Evolutionary conservation across 1,140 invertebrate genomes (phyloP), one percentile per base, ranked within the genome.

Genomic region (Cherax destructor): DNA sequence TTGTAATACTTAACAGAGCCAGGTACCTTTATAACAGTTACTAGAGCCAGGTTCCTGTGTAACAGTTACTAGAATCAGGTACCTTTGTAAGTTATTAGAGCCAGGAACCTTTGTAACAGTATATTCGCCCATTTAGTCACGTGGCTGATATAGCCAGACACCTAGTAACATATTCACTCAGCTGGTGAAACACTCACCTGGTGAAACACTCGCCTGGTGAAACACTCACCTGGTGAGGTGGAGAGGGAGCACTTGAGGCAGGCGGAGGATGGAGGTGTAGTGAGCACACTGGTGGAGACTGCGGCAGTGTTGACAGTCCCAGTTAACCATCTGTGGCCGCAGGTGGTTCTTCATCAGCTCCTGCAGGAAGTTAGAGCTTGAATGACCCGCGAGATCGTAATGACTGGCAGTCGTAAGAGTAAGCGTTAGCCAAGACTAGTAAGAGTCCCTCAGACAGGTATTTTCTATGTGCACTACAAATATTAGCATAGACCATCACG

Each of bases 281-380:
- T 83, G 80, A 21, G 41, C 10, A 61, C 80, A 83, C 9, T 24
- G n/a, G 52, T 83, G 80, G 10, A 7, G 52, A 4, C 80, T 7
- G 1, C 80, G 4, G 61, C 80, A 83, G 10, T 18, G 52, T 50
- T 47, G 52, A n/a, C 80, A 83, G 52, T 83, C 52, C 80, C 80
- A 83, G 52, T 30, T 52, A 13, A 83, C 18, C 21, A 61, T 52
- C 80, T 83, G 80, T 2, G 80, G 80, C 80, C 41, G 4, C 52
- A 83, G 30, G n/a, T 61, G 56, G 52, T 16, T 59, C 18, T 6
- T 61, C 52, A 83, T 4, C 52, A 83, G 56, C 52, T 83, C 80
- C 80, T 78, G 76, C n/a, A 41, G 30, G 24, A 50, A 3, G 76
- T n/a, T 13, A 41, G 72, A 76, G 1, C n/a, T 7, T 76, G 21